Base-by-base conservation (phyloP, 2,113 vertebrate genomes). In the Notothenia rossii region DNA sequence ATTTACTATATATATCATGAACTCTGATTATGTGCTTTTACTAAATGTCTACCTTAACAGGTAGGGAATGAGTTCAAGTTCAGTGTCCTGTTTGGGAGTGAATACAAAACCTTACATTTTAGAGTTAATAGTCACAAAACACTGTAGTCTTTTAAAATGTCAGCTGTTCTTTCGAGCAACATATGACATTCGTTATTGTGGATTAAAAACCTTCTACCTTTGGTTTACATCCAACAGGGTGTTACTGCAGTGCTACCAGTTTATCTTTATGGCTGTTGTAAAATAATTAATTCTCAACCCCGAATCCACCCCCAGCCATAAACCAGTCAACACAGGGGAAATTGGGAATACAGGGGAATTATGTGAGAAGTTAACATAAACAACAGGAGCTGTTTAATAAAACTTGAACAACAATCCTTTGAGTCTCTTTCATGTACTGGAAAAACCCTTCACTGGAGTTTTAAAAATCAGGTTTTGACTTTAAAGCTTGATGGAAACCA, bases 241-340 rank as follows among this genome's bases (percentile, higher is more conserved):
- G 66, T 78, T 58, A 14, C 13, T 64, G 55, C 22, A 22, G 22
- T 22, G 22, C 59, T 63, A n/a, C 46, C 15, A 22, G 9, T 59
- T 20, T 79, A 73, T 88, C 82, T 91, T 91, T 81, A 93, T 81
- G 45, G 80, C 29, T 18, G 63, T 60, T 72, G 66, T 91, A 86
- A 87, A 86, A 63, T 80, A 15, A 91, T 86, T 86, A 77, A 61
- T 86, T 58, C 11, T 65, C 13, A 36, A 49, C 17, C 17, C 36
- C 5, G 9, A 36, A 48, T 64, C 40, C 72, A 66, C 59, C 63
- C n/a, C 4, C 45, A 54, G 40, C 56, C 25, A 82, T 68, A 76
- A 64, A 79, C 73, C 76, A 69, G 13, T 55, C 33, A 13, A 36
- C 6, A 15, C 10, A 0, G 8, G 3, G 45, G 8, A 1, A 63